Base-by-base conservation (phyloP, 1,140 invertebrate genomes). In the Matsumurasca onukii region DNA sequence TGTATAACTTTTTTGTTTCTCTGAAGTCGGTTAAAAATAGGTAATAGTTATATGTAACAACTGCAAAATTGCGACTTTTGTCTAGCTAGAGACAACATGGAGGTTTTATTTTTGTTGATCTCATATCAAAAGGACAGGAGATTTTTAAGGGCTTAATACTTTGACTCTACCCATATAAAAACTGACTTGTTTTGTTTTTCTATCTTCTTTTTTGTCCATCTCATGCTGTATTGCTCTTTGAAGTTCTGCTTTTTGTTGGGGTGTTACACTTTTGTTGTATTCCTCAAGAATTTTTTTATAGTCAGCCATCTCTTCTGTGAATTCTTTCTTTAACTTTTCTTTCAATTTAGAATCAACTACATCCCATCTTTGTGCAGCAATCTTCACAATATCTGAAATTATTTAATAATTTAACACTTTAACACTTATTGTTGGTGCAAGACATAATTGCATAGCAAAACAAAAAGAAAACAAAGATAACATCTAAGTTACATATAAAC, bases 111-210 rank as follows among this genome's bases (percentile, higher is more conserved):
- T 5, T 3, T 51, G 49, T 12, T 5, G 39, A 9, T 9, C 9
- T 45, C 39, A 45, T n/a, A 45, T 45, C 39, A 12, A 12, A 45
- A 45, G n/a, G 9, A 45, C 39, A 45, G 39, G n/a, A 12, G 9
- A 12, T n/a, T 12, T 45, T 45, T 45, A 45, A 45, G 39, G 39
- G 9, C 39, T n/a, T 45, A n/a, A n/a, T 45, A 45, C n/a, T 45
- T 45, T 45, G 39, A n/a, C n/a, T 27, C 15, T 22, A 2, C 5
- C 55, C 25, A 59, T 27, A 5, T 2, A 25, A 22, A 2, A 27
- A 22, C 5, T 27, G 25, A 59, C 55, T n/a, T 59, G 15, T 59
- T 59, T 59, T 59, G 55, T 59, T 59, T 29, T 59, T 5, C 55
- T 25, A 27, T 59, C 22, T 29, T 59, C 25, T 29, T 59, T 59